phyloP scores from a whole-genome alignment of 2,888 invertebrate genomes.

The Apamea sordens region DNA sequence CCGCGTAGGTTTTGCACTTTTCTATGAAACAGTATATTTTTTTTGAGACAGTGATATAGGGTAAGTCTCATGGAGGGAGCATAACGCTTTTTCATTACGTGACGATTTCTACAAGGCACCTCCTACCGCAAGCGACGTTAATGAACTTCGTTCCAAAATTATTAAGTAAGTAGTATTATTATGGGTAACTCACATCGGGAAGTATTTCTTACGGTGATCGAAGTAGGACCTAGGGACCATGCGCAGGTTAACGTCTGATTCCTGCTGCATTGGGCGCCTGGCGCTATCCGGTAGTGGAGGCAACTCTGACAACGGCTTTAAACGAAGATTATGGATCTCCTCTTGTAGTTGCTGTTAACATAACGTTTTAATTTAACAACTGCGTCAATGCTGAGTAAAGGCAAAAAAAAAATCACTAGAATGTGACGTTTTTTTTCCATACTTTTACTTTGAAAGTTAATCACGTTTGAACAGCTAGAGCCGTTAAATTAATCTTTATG shows the following conservation, averaged over 20 bases:
- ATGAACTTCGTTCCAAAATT: background rate
- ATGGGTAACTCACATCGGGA: constrained; percentile 80
- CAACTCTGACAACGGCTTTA: constrained; percentile 79
- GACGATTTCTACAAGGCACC: background rate
- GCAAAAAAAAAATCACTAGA: background rate
- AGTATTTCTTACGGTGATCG: constrained; percentile 76
- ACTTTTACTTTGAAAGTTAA: background rate
- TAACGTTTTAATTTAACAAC: background rate
- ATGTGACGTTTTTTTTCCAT: background rate
- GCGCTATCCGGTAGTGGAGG: constrained; percentile 47
- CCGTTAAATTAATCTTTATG: background rate
- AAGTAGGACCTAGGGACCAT: constrained; percentile 70
- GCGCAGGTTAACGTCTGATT: constrained; percentile 76
- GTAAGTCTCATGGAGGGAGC: background rate
- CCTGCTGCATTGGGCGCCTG: constrained; percentile 62
- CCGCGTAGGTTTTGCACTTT: too few species aligned
- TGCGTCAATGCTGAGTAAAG: background rate
- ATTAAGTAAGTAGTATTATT: too few species aligned
- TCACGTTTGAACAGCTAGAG: background rate
- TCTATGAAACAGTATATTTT: too few species aligned
- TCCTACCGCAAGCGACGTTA: background rate
- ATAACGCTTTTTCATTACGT: background rate
- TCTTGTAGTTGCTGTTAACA: constrained; percentile 76
- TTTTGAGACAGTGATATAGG: background rate
- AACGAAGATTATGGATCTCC: constrained; percentile 79